Base-by-base conservation (phyloP, 2,888 invertebrate genomes). In the Latrodectus hesperus region DNA sequence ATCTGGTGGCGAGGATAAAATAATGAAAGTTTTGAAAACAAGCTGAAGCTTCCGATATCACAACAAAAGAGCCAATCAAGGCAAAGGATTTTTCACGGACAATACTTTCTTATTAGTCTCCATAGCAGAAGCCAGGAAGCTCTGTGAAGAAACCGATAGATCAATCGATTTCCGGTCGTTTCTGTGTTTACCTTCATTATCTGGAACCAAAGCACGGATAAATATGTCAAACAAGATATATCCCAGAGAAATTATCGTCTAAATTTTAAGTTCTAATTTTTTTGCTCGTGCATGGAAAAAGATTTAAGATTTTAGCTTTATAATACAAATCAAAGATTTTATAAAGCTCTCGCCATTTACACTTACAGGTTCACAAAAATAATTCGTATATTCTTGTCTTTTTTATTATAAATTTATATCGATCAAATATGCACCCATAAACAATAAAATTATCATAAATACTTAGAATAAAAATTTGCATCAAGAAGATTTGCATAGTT, bases 171-270 rank as follows among this genome's bases (percentile, higher is more conserved):
- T 71, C 83, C 22, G 22, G 22, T 22, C 22, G 22, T 22, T 22
- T 52, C 71, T 76, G 26, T 83, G 76, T 83, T 83, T 83, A 83
- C 83, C 70, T 83, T 83, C 83, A 76, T 76, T 83, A 76, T 55
- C 55, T 76, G 22, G 76, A 49, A 71, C 70, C 70, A 64, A 52
- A 22, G 17, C 71, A 64, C 22, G 64, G 71, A 76, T 82, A 76
- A 83, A 76, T 76, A 83, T 76, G 76, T 71, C 75, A 51, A 70
- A 83, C 75, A 76, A 60, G 80, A 80, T 75, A 83, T 76, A 76
- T 76, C 76, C 83, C 64, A 76, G 53, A 70, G 70, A 71, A 83
- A 76, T 76, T 71, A 70, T 71, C 64, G 10, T 51, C 65, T 22
- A 22, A 22, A 22, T 22, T 22, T 22, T 22, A 1, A 22, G 22